phyloP scores from a whole-genome alignment of 2,797 vertebrate species.

The Holocentrus rufus region DNA sequence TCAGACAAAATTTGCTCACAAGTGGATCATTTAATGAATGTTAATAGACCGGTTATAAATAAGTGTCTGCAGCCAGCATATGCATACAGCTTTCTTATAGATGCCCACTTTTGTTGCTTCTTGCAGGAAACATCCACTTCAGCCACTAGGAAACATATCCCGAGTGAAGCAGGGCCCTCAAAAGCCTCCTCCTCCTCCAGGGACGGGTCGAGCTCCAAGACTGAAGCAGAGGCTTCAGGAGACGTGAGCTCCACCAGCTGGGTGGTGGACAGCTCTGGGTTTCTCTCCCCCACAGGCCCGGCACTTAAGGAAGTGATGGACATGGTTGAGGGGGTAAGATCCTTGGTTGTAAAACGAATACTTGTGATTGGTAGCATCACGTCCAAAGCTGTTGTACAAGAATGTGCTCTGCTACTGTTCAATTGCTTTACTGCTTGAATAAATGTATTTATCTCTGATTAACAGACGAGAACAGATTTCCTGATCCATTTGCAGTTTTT shows the following conservation, averaged over 20 bases:
- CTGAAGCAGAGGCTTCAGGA: conserved; percentile 60
- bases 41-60: neutral
- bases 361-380: too few relatives aligned
- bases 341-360: neutral
- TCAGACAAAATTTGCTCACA: neutral
- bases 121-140: conserved; percentile 55
- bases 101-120: neutral
- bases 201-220: conserved; percentile 67
- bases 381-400: too few relatives aligned
- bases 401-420: too few relatives aligned
- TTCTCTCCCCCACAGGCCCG: conserved; percentile 86
- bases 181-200: conserved; percentile 57
- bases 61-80: neutral
- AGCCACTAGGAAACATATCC: neutral
- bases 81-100: neutral
- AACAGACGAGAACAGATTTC: too few relatives aligned
- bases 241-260: conserved; percentile 82
- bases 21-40: neutral
- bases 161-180: conserved; percentile 42
- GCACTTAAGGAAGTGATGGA: conserved; percentile 92
- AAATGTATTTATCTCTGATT: too few relatives aligned
- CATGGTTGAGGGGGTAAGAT: conserved; percentile 92
- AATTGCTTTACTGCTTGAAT: too few relatives aligned
- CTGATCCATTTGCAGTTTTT: too few relatives aligned
- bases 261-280: conserved; percentile 91